Evolutionary conservation across 2,888 invertebrate species (phyloP).

Genomic region (Eupeodes latifasciatus): DNA sequence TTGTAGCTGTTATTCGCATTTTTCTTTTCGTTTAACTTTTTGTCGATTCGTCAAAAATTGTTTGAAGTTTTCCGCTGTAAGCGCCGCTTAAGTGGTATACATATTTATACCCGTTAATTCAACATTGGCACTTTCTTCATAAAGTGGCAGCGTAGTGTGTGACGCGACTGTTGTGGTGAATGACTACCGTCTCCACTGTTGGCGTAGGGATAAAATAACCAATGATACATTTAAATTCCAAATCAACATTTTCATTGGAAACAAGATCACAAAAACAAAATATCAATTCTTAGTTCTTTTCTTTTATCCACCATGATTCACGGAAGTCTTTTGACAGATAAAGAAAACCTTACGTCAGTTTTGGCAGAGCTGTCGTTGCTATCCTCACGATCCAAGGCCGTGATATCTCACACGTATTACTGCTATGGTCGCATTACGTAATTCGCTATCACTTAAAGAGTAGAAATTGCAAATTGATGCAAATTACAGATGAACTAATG

Average conservation of each 20-base stretch:
- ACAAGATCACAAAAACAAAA: not conserved
- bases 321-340: not conserved
- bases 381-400: conserved; percentile 41
- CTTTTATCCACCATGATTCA: not conserved
- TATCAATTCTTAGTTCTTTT: not conserved
- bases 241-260: conserved; percentile 4
- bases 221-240: not conserved
- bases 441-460: not conserved
- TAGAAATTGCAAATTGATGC: conserved; percentile 25
- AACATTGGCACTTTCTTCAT: conserved; percentile 64
- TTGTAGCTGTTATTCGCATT: conserved; percentile 6
- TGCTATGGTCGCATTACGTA: conserved; percentile 37
- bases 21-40: conserved; percentile 22
- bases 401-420: not conserved
- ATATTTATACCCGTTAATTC: conserved; percentile 60
- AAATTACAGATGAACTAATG: conserved; percentile 56
- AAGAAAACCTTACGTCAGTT: conserved; percentile 46
- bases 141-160: not conserved
- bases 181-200: conserved; percentile 40
- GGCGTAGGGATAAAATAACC: conserved; percentile 1
- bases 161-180: not conserved
- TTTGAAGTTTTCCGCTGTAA: conserved; percentile 63
- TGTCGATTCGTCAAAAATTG: conserved; percentile 3
- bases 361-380: conserved; percentile 61
- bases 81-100: conserved; percentile 68